Percentiles rank a stretch among this genome's conserved stretches.
Evolutionary conservation across 2,888 invertebrate genomes (phyloP).

Genomic region (Hybos culiciformis): DNA sequence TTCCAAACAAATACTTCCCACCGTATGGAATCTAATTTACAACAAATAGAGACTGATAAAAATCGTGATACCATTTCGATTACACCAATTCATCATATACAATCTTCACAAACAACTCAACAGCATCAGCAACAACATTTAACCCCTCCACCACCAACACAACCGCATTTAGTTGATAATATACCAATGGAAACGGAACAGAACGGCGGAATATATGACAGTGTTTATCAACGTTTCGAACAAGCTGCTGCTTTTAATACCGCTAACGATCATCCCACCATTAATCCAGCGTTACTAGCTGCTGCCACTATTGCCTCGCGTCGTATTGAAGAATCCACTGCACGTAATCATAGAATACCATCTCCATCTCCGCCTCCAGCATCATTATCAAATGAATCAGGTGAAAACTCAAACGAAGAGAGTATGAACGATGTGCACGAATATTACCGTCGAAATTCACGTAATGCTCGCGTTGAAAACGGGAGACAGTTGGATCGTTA

Average conservation of each 20-base stretch:
- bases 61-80: slow-evolving; percentile 26
- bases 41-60: slow-evolving; percentile 24
- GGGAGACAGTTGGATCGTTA: not conserved
- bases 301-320: slow-evolving; percentile 32
- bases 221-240: slow-evolving; percentile 15
- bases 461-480: slow-evolving; percentile 9
- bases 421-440: slow-evolving; percentile 7
- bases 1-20: slow-evolving; percentile 14
- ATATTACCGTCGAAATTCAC: slow-evolving; percentile 5
- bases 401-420: slow-evolving; percentile 2
- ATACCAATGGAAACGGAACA: not conserved
- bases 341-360: slow-evolving; percentile 15
- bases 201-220: slow-evolving; percentile 9
- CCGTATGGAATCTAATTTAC: slow-evolving; percentile 14
- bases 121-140: slow-evolving; percentile 10
- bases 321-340: slow-evolving; percentile 20
- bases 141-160: slow-evolving; percentile 8
- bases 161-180: slow-evolving; percentile 13
- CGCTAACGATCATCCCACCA: slow-evolving; percentile 19
- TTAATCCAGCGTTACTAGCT: slow-evolving; percentile 34
- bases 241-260: slow-evolving; percentile 10
- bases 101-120: slow-evolving; percentile 35
- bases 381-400: slow-evolving; percentile 16
- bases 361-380: slow-evolving; percentile 13
- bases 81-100: slow-evolving; percentile 17